Evolutionary conservation across 2,888 invertebrate species (phyloP), one percentile per base, ranked within the genome.

Genomic region (Rotaria magnacalcarata): DNA sequence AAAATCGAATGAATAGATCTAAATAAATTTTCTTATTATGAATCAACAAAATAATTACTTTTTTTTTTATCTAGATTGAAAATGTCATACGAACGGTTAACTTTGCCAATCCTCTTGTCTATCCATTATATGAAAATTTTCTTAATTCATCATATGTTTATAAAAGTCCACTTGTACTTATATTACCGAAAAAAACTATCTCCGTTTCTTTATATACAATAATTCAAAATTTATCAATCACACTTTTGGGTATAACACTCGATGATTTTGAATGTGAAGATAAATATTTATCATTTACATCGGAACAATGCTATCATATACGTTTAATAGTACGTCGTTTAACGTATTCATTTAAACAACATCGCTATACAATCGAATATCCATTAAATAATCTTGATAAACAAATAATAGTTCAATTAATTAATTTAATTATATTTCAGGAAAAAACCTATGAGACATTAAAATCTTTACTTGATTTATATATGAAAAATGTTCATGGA

Each of bases 121-220:
- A 80, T 80, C 10, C 47, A 47, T 80, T 80, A 47, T 80, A 80
- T 47, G 80, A 43, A 43, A 80, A 80, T 80, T 80, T 80, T 80
- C 47, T 80, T 5, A 80, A 47, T 47, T 47, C 47, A n/a, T 47
- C 80, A 8, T 80, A 47, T 47, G 43, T 80, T n/a, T 80, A 80
- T 11, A 80, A 80, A 80, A 8, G 47, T 24, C 80, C 80, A 80
- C 19, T 80, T 47, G 47, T 47, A 47, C 47, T 80, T 24, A 24
- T 47, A 47, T 24, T 10, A 80, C 14, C 47, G n/a, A 47, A 47
- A 43, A 47, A 8, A 24, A 10, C 24, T 11, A 80, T 10, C 47
- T n/a, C 47, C n/a, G 11, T n/a, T 24, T 80, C 80, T 4, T 47
- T 80, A 47, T 80, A 80, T 80, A 80, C 80, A 47, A 80, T 80